A percentile compares a stretch with the other conserved stretches of the same genome.
Evolutionary conservation across 1,140 invertebrate species (phyloP).

Genomic region (Caerostris darwini): DNA sequence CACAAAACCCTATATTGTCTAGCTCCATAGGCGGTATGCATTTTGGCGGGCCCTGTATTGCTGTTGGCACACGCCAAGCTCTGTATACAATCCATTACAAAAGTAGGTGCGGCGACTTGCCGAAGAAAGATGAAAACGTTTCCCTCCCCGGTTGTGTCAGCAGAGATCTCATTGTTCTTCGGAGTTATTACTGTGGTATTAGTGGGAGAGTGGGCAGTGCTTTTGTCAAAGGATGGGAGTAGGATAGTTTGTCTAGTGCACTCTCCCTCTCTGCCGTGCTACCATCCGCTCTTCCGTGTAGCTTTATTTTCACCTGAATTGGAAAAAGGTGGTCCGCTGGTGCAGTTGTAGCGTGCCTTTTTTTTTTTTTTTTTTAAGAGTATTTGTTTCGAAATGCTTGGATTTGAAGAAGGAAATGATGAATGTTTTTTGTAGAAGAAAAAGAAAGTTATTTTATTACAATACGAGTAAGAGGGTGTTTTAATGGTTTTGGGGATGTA

Average conservation of each 20-base stretch:
- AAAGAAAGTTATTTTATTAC: too few species aligned
- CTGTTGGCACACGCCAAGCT: neutral
- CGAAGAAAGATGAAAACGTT: neutral
- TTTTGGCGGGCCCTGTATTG: neutral
- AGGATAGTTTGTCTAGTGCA: neutral
- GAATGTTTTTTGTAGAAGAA: too few species aligned
- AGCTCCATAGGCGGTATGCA: slow-evolving; percentile 28
- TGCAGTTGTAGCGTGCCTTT: neutral
- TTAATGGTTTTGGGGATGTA: too few species aligned
- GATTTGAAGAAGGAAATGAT: too few species aligned
- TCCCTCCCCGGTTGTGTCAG: neutral
- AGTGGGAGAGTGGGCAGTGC: slow-evolving; percentile 25
- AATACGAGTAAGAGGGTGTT: too few species aligned
- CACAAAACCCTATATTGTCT: slow-evolving; percentile 39
- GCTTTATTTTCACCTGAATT: neutral
- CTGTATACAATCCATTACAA: slow-evolving; percentile 39
- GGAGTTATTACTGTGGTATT: slow-evolving; percentile 17
- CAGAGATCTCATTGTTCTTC: slow-evolving; percentile 11
- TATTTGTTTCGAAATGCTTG: too few species aligned
- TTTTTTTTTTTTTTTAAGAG: too few species aligned
- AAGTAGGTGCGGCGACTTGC: slow-evolving; percentile 30
- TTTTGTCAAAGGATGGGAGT: slow-evolving; percentile 30
- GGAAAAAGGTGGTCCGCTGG: neutral
- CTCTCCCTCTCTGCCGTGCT: neutral
- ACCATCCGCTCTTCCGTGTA: neutral